Evolutionary conservation across 2,888 invertebrate genomes (phyloP).

Genomic region (Aphrophora alni): DNA sequence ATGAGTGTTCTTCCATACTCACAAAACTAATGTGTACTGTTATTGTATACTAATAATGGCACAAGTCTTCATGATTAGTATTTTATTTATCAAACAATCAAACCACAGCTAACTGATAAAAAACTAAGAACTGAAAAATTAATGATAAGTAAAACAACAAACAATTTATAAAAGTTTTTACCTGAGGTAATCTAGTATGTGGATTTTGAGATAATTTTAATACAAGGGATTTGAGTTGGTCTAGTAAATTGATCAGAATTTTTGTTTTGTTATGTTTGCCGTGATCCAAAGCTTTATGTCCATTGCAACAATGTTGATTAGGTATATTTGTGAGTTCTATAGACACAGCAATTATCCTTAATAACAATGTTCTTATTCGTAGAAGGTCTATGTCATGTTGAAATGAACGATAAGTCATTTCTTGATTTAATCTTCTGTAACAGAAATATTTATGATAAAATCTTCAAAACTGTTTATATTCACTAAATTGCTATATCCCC

Average conservation of each 20-base stretch:
- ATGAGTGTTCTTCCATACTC: no score
- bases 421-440: conserved; percentile 41
- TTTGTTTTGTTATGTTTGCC: neutral
- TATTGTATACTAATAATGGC: no score
- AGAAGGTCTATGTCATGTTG: conserved; percentile 43
- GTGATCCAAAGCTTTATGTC: neutral
- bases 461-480: no score
- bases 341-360: conserved; percentile 35
- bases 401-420: conserved; percentile 44
- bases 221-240: neutral
- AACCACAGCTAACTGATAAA: no score
- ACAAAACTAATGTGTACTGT: no score
- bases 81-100: no score
- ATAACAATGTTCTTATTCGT: conserved; percentile 40
- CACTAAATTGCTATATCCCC: no score
- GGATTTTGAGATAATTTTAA: neutral
- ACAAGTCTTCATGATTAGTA: no score
- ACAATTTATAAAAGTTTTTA: neutral
- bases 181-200: neutral
- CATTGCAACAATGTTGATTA: neutral
- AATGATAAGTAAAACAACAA: neutral
- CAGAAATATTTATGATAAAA: neutral
- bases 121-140: no score
- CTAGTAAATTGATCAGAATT: neutral
- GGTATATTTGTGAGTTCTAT: neutral